Percentiles rank a stretch among this genome's conserved stretches.
These are phyloP conservation scores for Carcinoscorpius rotundicauda DNA, from an alignment of 1,140 invertebrate species.

Conservation along the genomic window DNA sequence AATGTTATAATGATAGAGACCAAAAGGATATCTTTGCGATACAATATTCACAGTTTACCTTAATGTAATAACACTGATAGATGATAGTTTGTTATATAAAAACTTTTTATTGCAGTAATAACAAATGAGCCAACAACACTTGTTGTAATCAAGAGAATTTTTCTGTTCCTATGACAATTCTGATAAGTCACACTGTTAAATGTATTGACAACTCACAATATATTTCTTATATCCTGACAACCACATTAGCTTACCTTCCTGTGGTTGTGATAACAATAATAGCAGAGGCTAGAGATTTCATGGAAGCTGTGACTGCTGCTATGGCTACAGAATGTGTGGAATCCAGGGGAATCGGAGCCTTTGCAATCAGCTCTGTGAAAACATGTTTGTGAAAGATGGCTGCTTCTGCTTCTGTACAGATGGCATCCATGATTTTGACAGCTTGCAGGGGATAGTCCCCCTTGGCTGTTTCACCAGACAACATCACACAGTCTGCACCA, in stretches of 20 bases:
- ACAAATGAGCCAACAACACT: too few species aligned
- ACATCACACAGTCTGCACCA: conserved; percentile 97
- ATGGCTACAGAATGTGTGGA: conserved; percentile 85
- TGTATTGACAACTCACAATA: too few species aligned
- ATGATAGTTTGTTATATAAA: too few species aligned
- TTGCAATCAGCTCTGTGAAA: conserved; percentile 24
- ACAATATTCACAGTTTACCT: too few species aligned
- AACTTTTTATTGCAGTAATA: too few species aligned
- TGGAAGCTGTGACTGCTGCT: conserved; percentile 87
- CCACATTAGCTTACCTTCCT: conserved; percentile 43
- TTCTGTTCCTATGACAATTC: too few species aligned
- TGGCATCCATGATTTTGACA: conserved; percentile 88
- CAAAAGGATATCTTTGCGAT: too few species aligned
- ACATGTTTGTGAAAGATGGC: conserved; percentile 79
- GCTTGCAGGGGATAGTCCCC: conserved; percentile 88
- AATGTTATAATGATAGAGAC: too few species aligned
- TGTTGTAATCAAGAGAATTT: too few species aligned
- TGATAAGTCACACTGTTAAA: too few species aligned
- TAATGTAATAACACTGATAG: too few species aligned
- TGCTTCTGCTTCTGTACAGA: conserved; percentile 97
- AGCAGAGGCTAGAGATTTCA: conserved; percentile 78
- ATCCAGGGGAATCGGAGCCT: conserved; percentile 52
- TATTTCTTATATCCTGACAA: too few species aligned
- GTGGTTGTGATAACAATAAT: conserved; percentile 92
- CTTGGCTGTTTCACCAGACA: conserved; percentile 96